These are phyloP conservation scores for Torymus tubicola DNA, from an alignment of 2,888 invertebrate species.

Conservation along the genomic window DNA sequence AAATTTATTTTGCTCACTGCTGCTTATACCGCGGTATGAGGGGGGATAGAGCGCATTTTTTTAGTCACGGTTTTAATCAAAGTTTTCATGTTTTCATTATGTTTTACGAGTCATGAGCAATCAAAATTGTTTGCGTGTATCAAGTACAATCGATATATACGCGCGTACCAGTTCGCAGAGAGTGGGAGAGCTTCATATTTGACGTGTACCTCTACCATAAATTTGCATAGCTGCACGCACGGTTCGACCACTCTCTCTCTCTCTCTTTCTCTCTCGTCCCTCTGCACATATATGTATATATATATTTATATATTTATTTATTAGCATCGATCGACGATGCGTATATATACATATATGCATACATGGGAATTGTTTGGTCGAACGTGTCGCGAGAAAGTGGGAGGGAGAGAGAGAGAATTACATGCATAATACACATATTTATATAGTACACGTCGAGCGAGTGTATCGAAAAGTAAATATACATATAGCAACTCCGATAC, in stretches of 20 bases:
- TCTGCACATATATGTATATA: no score
- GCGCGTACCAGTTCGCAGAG: neutral
- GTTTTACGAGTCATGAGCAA: slow-evolving; percentile 5
- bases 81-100: slow-evolving; percentile 1
- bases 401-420: no score
- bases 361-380: no score
- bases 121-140: neutral
- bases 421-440: neutral
- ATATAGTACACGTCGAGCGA: neutral
- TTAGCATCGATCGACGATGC: neutral
- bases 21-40: no score
- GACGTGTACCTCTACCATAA: neutral
- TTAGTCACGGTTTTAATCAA: no score
- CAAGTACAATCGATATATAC: slow-evolving; percentile 7
- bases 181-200: neutral
- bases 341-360: neutral
- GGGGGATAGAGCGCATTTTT: neutral
- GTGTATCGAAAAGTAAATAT: neutral
- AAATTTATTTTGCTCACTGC: neutral
- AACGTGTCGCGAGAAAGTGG: no score
- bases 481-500: neutral
- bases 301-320: slow-evolving; percentile 31
- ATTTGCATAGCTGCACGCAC: slow-evolving; percentile 10
- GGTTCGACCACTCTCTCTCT: neutral
- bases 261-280: no score